Evolutionary conservation across 1,140 invertebrate genomes (phyloP), one percentile per base, ranked within the genome.

Genomic region (Heliothis subflexa): DNA sequence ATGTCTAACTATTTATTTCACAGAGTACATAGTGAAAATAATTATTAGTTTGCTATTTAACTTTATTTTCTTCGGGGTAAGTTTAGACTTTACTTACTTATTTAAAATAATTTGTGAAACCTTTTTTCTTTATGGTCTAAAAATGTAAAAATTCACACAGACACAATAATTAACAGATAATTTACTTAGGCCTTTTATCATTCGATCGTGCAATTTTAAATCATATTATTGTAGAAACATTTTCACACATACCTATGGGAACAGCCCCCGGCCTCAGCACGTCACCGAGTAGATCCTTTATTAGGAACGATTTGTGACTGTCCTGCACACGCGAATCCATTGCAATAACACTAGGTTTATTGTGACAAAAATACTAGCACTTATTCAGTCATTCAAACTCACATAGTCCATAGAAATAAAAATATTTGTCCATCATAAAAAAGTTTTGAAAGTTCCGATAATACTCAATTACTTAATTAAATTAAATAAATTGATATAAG

Each of bases 251-350:
- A 86, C 85, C 81, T 45, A 80, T 79, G 80, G 92, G 95, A 66
- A 80, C 88, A 64, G 94, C 96, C 50, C 95, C 95, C 16, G 96
- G 95, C 50, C 95, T 93, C 78, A 97, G 93, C 62, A 97, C 96
- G 85, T 97, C 97, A 1, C 97, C 97, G 14, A 97, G 94, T 16
- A 97, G 95, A 91, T 97, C 97, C 82, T 96, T 96, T 78, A 97
- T 97, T 14, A 97, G 89, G 90, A 97, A 97, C 2, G 97, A 97
- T 87, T 97, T 97, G 80, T 97, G 96, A 80, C 94, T 95, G 91
- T 97, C 97, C 89, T 97, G 92, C 94, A 94, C 93, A 68, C 79
- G 85, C 16, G 78, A 81, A 75, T 87, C 86, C 82, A 84, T 86
- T 12, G 5, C 61, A 40, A 40, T 0, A 5, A 40, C 33, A 40